These are phyloP conservation scores for Hipparchia semele DNA, from an alignment of 2,888 invertebrate species.

Conservation along the genomic window DNA sequence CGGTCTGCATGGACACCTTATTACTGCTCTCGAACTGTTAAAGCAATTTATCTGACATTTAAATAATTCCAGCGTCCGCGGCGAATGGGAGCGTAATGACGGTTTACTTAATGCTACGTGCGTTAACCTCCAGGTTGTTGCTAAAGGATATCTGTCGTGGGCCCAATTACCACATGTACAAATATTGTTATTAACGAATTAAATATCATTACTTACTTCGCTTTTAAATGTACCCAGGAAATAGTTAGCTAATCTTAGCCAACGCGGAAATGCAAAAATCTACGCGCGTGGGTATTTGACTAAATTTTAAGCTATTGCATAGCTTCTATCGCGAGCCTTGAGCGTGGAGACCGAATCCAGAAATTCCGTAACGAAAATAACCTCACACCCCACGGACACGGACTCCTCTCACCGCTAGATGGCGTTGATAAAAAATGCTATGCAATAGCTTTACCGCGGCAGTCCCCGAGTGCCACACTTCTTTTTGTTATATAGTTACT, in stretches of 20 bases:
- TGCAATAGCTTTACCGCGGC: no score
- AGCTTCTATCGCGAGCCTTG: no score
- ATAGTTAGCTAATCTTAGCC: neutral
- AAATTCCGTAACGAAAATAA: no score
- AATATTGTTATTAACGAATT: conserved; percentile 32
- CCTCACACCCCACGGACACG: no score
- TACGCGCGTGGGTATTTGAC: no score
- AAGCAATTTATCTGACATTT: conserved; percentile 82
- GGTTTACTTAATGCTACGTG: conserved; percentile 63
- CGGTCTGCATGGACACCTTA: conserved; percentile 69
- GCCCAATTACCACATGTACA: conserved; percentile 41
- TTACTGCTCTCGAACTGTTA: conserved; percentile 77
- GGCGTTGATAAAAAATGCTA: no score
- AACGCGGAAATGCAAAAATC: neutral
- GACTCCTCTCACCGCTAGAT: no score
- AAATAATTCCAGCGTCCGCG: conserved; percentile 74
- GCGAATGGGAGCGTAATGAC: conserved; percentile 68
- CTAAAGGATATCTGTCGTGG: conserved; percentile 36
- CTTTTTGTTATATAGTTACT: no score
- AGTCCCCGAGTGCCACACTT: no score
- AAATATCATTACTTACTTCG: neutral
- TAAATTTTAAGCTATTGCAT: no score
- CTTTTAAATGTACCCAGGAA: neutral
- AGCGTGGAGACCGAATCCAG: no score
- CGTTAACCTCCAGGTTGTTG: conserved; percentile 46